These are phyloP conservation scores for Euplexia lucipara DNA, from an alignment of 2,888 invertebrate species.

Conservation along the genomic window DNA sequence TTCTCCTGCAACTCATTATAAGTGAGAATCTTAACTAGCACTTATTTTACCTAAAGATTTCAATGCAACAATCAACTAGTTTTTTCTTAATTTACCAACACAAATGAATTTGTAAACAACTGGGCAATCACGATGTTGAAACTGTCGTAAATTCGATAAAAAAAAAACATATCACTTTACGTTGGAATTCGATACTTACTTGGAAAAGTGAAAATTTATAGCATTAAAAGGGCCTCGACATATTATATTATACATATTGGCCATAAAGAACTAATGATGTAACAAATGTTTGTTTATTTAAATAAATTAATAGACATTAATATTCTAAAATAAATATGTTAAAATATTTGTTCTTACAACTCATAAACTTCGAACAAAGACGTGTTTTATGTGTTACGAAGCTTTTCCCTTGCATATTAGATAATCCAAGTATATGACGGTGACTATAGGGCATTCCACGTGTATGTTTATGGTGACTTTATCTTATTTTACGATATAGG, in stretches of 20 bases:
- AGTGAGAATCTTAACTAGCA: conserved; percentile 4
- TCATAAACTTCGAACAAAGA: conserved; percentile 36
- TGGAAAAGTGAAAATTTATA: conserved; percentile 41
- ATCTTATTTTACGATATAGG: background rate
- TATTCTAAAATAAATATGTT: conserved; percentile 39
- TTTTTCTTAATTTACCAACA: background rate
- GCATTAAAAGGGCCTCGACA: conserved; percentile 6
- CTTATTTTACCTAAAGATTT: conserved; percentile 9
- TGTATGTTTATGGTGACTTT: conserved; percentile 2
- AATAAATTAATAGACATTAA: conserved; percentile 47
- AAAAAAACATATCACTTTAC: background rate
- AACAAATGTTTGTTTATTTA: conserved; percentile 50
- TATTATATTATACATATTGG: background rate
- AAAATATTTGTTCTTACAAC: conserved; percentile 33
- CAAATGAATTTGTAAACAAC: background rate
- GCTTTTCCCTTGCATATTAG: conserved; percentile 33
- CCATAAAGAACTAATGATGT: conserved; percentile 30
- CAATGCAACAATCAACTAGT: background rate
- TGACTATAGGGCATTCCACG: conserved; percentile 2
- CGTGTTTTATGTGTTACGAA: conserved; percentile 32
- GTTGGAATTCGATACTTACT: conserved; percentile 1
- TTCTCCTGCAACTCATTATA: conserved; percentile 13
- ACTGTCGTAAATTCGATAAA: conserved; percentile 3
- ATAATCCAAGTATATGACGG: conserved; percentile 13
- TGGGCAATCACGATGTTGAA: background rate